Evolutionary conservation across 2,113 vertebrate genomes (phyloP).

Genomic region (Plecturocebus donacophilus): DNA sequence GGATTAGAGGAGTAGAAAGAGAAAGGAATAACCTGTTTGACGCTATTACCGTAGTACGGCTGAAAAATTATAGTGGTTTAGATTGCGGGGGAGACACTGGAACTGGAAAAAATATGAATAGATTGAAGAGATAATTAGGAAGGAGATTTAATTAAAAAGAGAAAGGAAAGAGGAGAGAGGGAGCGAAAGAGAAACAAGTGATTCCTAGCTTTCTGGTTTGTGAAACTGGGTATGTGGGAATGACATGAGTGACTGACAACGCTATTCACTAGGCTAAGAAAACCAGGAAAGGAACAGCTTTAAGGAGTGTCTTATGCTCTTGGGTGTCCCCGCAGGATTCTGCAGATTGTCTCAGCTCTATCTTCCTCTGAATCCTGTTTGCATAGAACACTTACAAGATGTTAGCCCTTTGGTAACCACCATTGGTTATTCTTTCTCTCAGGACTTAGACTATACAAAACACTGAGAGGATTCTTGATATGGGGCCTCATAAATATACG

Average conservation of each 20-base stretch:
- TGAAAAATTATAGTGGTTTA: not conserved
- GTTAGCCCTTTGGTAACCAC: not conserved
- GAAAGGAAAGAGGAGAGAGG: not conserved
- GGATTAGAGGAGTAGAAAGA: not conserved
- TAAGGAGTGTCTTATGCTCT: not conserved
- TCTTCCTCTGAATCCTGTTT: not conserved
- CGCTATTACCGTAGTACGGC: not conserved
- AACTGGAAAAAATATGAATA: not conserved
- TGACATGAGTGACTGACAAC: not conserved
- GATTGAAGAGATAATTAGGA: not conserved
- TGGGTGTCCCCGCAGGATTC: no score
- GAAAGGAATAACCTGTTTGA: not conserved
- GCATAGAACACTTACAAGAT: not conserved
- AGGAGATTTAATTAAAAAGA: not conserved
- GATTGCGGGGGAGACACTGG: not conserved
- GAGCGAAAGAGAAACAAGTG: not conserved
- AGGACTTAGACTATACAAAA: not conserved
- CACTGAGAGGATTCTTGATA: not conserved
- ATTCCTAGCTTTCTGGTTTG: not conserved
- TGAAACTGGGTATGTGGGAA: not conserved
- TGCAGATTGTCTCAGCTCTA: not conserved
- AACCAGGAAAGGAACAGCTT: not conserved
- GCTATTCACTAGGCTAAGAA: not conserved
- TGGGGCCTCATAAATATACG: not conserved
- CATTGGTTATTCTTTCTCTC: not conserved